Conservation (phyloP, 1,140 invertebrate species). For the Bombyx mandarina region DNA sequence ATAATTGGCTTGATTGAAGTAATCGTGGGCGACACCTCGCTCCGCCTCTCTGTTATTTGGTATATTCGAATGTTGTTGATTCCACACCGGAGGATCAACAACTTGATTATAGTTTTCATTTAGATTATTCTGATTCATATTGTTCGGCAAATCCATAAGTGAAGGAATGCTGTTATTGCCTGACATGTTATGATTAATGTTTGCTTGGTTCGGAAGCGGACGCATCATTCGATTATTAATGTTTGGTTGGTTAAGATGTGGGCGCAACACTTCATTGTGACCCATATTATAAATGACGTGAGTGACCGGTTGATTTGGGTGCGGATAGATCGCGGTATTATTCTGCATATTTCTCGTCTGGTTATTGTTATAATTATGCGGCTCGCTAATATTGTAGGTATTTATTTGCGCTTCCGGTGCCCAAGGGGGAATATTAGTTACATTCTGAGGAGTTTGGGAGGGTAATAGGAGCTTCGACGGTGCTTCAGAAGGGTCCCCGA, state of each 20-base stretch:
- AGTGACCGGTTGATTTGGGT: too few species aligned
- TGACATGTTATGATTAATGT: background rate
- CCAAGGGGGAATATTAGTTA: background rate
- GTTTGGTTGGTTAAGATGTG: too few species aligned
- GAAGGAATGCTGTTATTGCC: too few species aligned
- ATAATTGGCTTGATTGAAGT: constrained; percentile 1
- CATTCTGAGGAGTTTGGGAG: constrained; percentile 4
- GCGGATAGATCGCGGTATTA: too few species aligned
- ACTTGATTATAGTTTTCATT: constrained; percentile 4
- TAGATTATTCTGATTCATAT: background rate
- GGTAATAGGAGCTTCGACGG: constrained; percentile 1
- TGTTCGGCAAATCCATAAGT: background rate
- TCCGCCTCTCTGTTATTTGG: background rate
- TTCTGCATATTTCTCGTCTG: too few species aligned
- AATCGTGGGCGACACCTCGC: background rate
- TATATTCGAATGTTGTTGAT: background rate
- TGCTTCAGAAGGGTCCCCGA: constrained; percentile 40
- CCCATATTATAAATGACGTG: too few species aligned
- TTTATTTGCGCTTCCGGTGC: background rate
- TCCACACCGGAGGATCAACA: background rate
- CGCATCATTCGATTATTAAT: background rate
- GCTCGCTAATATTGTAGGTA: too few species aligned
- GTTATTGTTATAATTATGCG: too few species aligned
- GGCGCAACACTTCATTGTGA: too few species aligned
- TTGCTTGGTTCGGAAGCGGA: background rate